Evolutionary conservation across 2,113 vertebrate species (phyloP).

Genomic region (Microcebus ravelobensis): DNA sequence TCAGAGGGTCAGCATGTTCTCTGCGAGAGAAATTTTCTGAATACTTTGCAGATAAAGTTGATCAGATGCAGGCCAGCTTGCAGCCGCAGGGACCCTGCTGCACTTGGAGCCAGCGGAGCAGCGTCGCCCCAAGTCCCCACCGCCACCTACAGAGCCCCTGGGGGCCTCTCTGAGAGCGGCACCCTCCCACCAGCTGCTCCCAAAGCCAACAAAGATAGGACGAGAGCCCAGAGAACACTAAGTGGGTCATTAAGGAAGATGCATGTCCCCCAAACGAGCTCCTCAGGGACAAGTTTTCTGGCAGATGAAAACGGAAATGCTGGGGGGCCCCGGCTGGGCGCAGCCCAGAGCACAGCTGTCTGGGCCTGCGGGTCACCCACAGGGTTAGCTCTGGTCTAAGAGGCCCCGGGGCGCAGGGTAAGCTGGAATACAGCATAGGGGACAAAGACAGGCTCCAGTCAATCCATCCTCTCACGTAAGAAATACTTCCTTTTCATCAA

Average conservation of each 20-base stretch:
- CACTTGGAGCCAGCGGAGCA: background rate
- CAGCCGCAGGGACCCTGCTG: background rate
- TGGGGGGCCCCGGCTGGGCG: fast-evolving
- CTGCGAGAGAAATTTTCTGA: conserved; percentile 68
- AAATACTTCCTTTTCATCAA: background rate
- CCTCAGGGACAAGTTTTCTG: background rate
- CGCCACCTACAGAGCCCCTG: background rate
- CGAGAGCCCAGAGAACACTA: background rate
- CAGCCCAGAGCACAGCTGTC: background rate
- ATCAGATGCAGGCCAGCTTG: conserved; percentile 73
- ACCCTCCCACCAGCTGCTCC: background rate
- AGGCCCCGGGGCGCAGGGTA: background rate
- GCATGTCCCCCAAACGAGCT: background rate
- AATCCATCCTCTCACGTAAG: background rate
- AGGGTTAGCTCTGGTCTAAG: background rate
- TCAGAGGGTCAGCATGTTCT: conserved; percentile 71
- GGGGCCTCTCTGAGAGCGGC: background rate
- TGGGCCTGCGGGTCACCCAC: too few relatives aligned
- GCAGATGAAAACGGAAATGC: background rate
- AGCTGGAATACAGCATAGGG: background rate
- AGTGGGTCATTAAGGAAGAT: background rate
- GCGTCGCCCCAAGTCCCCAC: background rate
- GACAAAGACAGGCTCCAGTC: background rate
- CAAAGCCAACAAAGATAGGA: background rate
- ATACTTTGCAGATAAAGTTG: conserved; percentile 73